Percentiles rank a stretch among this genome's conserved stretches.
Conservation (phyloP, 2,888 invertebrate species). For the Operophtera brumata region DNA sequence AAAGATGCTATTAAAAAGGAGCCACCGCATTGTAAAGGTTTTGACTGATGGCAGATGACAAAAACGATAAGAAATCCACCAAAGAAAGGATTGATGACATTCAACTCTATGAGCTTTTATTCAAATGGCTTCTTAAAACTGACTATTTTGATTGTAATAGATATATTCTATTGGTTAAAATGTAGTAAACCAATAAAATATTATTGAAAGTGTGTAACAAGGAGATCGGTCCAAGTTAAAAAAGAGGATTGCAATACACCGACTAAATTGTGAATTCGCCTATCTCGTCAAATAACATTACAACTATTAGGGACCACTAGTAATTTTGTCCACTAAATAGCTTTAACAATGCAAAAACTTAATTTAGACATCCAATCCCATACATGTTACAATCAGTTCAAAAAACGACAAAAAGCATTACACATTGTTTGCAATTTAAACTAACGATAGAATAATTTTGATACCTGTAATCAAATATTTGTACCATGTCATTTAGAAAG, state of each 20-base stretch:
- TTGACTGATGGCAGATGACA: no score
- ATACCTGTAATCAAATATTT: slow-evolving; percentile 63
- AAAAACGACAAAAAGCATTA: slow-evolving; percentile 39
- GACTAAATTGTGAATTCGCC: slow-evolving; percentile 63
- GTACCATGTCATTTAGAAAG: slow-evolving; percentile 67
- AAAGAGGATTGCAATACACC: slow-evolving; percentile 67
- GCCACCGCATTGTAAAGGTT: no score
- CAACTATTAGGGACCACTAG: slow-evolving; percentile 65
- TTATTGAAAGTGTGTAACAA: slow-evolving; percentile 12
- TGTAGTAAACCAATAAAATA: background rate
- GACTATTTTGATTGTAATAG: no score
- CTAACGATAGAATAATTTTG: slow-evolving; percentile 43
- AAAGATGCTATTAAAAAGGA: background rate
- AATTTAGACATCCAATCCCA: slow-evolving; percentile 62
- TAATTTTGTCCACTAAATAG: slow-evolving; percentile 62
- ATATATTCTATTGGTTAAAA: background rate
- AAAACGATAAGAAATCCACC: background rate
- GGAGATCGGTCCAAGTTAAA: slow-evolving; percentile 65
- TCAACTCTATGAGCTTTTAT: background rate
- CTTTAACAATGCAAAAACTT: slow-evolving; percentile 70
- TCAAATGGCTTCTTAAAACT: no score
- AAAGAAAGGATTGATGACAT: background rate
- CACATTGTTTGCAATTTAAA: slow-evolving; percentile 43
- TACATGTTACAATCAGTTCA: slow-evolving; percentile 50
- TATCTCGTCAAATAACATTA: slow-evolving; percentile 75